phyloP scores from a whole-genome alignment of 2,888 invertebrate species.

The Bombylius major region DNA sequence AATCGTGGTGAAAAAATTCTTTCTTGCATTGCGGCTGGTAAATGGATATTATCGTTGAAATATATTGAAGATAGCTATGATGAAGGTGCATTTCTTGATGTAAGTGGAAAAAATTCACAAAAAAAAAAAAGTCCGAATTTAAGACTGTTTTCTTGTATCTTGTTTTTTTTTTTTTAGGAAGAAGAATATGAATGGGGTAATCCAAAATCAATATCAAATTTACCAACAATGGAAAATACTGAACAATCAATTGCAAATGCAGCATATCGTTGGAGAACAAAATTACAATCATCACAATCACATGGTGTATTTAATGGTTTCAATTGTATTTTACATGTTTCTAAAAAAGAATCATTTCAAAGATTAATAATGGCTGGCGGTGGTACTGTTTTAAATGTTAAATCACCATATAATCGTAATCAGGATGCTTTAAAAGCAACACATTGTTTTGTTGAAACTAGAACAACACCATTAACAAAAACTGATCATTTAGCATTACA shows the following conservation, averaged over 20 bases:
- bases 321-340: constrained; percentile 45
- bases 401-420: constrained; percentile 23
- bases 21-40: constrained; percentile 73
- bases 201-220: constrained; percentile 41
- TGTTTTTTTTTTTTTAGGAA: constrained; percentile 43
- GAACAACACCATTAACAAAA: constrained; percentile 23
- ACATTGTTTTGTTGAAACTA: constrained; percentile 32
- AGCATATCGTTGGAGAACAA: constrained; percentile 56
- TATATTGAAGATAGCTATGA: constrained; percentile 57
- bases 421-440: constrained; percentile 20
- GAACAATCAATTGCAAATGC: constrained; percentile 45
- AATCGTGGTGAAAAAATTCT: constrained; percentile 79
- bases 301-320: constrained; percentile 44
- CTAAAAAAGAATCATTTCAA: constrained; percentile 47
- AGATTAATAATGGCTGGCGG: constrained; percentile 68
- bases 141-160: constrained; percentile 1
- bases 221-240: constrained; percentile 35
- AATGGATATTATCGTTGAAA: constrained; percentile 74
- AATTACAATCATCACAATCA: constrained; percentile 35
- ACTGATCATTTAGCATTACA: constrained; percentile 23
- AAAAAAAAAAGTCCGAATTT: not conserved
- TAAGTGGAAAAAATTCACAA: not conserved
- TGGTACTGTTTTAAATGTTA: constrained; percentile 48
- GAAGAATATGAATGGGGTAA: constrained; percentile 80
- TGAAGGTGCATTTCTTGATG: not conserved